Conservation (phyloP, 2,113 vertebrate genomes). For the Pteronura brasiliensis region DNA sequence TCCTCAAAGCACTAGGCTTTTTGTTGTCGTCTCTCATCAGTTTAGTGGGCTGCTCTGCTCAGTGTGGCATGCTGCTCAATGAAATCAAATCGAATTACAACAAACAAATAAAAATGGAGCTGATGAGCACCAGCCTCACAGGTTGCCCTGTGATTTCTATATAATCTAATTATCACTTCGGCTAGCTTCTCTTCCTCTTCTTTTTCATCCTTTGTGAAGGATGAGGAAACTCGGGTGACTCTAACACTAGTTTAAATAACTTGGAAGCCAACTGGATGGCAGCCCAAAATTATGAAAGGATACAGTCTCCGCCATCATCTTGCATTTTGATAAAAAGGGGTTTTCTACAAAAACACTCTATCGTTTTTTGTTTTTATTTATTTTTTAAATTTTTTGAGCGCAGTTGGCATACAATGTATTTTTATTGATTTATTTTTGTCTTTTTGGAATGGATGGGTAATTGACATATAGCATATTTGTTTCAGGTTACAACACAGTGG, state of each 20-base stretch:
- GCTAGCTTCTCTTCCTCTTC: neutral
- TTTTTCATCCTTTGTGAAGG: neutral
- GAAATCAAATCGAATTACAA: slow-evolving; percentile 30
- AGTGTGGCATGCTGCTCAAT: neutral
- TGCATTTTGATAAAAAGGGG: neutral
- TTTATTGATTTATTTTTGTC: neutral
- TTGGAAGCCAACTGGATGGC: neutral
- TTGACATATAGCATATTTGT: neutral
- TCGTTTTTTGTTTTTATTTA: neutral
- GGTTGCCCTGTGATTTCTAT: neutral
- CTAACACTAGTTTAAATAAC: neutral
- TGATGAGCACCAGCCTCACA: neutral
- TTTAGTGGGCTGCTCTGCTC: neutral
- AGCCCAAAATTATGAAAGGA: neutral
- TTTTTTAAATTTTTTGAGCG: neutral
- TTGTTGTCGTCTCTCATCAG: neutral
- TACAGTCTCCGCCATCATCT: neutral
- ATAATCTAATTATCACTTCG: neutral
- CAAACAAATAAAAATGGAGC: neutral
- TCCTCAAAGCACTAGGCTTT: slow-evolving; percentile 51
- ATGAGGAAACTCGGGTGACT: neutral
- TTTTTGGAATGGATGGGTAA: neutral
- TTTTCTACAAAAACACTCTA: neutral
- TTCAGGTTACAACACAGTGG: neutral
- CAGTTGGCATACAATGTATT: neutral